Percentiles rank a stretch among this genome's conserved stretches.
Conservation (phyloP, 2,113 vertebrate genomes). For the Lipotes vexillifer region DNA sequence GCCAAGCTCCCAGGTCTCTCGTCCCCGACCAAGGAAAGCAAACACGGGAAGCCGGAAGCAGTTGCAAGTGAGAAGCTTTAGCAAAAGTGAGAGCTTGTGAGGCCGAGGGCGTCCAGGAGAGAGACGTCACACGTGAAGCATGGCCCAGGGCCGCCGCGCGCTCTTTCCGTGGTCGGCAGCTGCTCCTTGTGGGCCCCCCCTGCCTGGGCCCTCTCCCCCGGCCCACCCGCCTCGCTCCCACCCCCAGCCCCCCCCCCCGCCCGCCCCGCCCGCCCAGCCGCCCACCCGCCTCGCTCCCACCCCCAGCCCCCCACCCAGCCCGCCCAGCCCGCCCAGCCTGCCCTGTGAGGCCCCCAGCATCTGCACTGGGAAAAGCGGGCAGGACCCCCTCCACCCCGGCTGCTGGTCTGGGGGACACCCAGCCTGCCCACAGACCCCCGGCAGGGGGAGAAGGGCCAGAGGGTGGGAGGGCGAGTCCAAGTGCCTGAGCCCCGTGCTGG, state of each 20-base stretch:
- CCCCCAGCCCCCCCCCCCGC: not conserved
- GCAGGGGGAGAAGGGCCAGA: not conserved
- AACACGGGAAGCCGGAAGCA: not conserved
- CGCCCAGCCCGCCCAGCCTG: not conserved
- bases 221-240: not conserved
- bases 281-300: not conserved
- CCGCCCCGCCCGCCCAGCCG: no score
- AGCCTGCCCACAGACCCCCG: not conserved
- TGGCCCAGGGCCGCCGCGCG: not conserved
- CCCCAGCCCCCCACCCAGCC: not conserved
- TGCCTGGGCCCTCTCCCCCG: not conserved
- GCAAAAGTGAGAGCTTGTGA: not conserved
- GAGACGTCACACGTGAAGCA: not conserved
- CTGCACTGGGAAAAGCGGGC: not conserved
- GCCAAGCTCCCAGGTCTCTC: not conserved
- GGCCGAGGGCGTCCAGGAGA: not conserved
- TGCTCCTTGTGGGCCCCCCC: fast-evolving
- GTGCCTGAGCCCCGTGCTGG: fast-evolving
- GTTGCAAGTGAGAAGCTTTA: not conserved
- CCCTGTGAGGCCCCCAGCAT: not conserved
- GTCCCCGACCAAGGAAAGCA: not conserved
- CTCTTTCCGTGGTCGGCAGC: not conserved
- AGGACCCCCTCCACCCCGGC: not conserved
- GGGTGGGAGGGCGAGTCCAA: fast-evolving
- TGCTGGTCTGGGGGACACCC: not conserved